Base-by-base conservation (phyloP, 1,140 invertebrate genomes). In the Diachasmimorpha longicaudata region DNA sequence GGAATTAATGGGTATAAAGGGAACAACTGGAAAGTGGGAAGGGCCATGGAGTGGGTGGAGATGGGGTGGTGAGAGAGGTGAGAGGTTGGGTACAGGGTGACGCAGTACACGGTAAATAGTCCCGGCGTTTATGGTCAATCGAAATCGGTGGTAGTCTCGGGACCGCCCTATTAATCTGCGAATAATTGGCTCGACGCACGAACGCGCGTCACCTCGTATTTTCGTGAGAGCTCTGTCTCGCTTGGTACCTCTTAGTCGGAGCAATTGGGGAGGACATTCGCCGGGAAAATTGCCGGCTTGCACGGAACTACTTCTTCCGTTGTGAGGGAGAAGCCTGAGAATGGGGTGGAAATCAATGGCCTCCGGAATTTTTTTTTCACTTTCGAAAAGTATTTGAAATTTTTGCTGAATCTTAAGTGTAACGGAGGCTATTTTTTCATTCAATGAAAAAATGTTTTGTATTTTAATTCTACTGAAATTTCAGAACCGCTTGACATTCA, bases 51-150 rank as follows among this genome's bases (percentile, higher is more conserved):
- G 31, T 31, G 31, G 31, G 31, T 31, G 31, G 31, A 31, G 31
- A 6, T 31, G 31, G 31, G 31, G 31, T 6, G 31, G 31, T 2
- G 2, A 6, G 31, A 31, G 6, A 10, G n/a, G 44, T 46, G 52
- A 36, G 36, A 25, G 25, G 25, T 25, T 10, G 0, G 5, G 63
- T 31, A 1, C 36, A 13, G 23, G 75, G 52, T 71, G 68, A 42
- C 37, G 55, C n/a, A 0, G 37, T 23, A 44, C 36, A 55, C 39
- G 69, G 68, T 71, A 68, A 73, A 76, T 71, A 79, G 72, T 79
- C 10, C 48, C 72, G 66, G 77, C 74, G 72, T 78, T 78, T 78
- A 78, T 76, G 74, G 74, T 76, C 77, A 71, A 78, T 78, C 52
- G 71, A 63, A 78, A 78, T 76, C 74, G 66, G 48, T 42, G 63